phyloP scores from a whole-genome alignment of 2,888 invertebrate genomes.

The Lutraria lutraria region DNA sequence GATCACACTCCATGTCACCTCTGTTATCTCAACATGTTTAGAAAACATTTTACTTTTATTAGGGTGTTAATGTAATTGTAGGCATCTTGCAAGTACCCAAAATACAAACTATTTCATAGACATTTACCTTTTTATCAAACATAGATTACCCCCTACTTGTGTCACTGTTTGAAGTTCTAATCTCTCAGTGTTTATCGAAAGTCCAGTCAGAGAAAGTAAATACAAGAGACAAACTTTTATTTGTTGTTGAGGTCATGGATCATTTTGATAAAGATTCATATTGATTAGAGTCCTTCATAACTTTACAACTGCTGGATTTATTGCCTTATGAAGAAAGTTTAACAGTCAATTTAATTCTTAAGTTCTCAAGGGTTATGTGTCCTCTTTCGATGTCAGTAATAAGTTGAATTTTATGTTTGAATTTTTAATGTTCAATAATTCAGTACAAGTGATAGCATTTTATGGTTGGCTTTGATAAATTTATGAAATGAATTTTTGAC shows the following conservation, averaged over 20 bases:
- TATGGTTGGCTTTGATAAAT: background rate
- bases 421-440: background rate
- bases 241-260: conserved; percentile 51
- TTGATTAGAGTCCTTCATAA: conserved; percentile 42
- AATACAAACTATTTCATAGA: conserved; percentile 18
- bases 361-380: background rate
- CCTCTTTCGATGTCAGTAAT: background rate
- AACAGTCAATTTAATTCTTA: conserved; percentile 1
- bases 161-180: conserved; percentile 46
- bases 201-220: conserved; percentile 57
- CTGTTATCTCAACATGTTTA: background rate
- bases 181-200: conserved; percentile 38
- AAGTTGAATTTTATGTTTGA: background rate
- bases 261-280: conserved; percentile 58
- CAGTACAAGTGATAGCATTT: background rate
- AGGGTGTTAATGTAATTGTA: background rate
- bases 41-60: background rate
- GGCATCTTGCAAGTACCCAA: background rate
- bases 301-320: background rate
- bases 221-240: conserved; percentile 57
- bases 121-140: conserved; percentile 16
- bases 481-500: background rate
- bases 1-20: background rate
- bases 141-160: conserved; percentile 48
- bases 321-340: conserved; percentile 18